phyloP scores from a whole-genome alignment of 2,888 invertebrate genomes.

The Seira musarum region DNA sequence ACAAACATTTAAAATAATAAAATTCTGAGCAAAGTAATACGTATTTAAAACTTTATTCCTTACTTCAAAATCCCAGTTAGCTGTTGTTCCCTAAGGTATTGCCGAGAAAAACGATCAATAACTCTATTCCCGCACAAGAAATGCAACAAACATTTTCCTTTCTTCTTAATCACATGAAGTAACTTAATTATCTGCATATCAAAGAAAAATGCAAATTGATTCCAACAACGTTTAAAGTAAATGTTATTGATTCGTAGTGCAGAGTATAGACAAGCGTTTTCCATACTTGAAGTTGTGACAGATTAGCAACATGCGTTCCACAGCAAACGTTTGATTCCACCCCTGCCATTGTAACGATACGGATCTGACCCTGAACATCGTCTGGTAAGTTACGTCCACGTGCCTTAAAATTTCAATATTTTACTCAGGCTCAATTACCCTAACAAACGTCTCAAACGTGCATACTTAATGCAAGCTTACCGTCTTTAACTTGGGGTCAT shows the following conservation, averaged over 20 bases:
- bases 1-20: slow-evolving; percentile 44
- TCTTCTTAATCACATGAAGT: slow-evolving; percentile 82
- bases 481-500: slow-evolving; percentile 76
- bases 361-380: slow-evolving; percentile 83
- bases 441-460: no score
- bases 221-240: not conserved
- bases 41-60: slow-evolving; percentile 71
- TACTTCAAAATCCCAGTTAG: slow-evolving; percentile 83
- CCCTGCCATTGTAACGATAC: slow-evolving; percentile 84
- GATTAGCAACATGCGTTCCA: slow-evolving; percentile 87
- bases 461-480: no score
- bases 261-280: slow-evolving; percentile 37
- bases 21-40: no score
- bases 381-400: slow-evolving; percentile 81
- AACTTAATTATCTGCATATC: slow-evolving; percentile 76
- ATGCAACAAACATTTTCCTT: slow-evolving; percentile 74
- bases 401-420: no score
- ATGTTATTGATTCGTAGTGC: not conserved
- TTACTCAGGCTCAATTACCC: no score
- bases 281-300: slow-evolving; percentile 76
- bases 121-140: slow-evolving; percentile 85
- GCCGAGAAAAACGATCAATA: slow-evolving; percentile 76
- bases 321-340: slow-evolving; percentile 90
- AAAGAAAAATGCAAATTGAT: slow-evolving; percentile 72
- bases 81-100: slow-evolving; percentile 80